phyloP scores from a whole-genome alignment of 2,797 vertebrate species.

The Hydrolagus colliei region DNA sequence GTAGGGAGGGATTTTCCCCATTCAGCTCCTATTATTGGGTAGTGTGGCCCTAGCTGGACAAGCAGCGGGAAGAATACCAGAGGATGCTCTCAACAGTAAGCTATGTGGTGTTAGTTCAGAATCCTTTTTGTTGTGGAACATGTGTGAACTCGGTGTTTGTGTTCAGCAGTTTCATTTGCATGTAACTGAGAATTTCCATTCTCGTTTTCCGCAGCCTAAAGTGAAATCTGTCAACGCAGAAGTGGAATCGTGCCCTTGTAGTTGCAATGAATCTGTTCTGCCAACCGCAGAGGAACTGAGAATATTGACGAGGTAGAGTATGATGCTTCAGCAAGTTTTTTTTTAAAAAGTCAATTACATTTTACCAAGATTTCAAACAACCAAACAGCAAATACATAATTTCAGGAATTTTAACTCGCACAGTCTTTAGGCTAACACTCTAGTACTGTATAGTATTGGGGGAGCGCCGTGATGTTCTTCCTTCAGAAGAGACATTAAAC shows the following conservation, averaged over 20 bases:
- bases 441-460: too few relatives aligned
- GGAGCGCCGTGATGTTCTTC: too few relatives aligned
- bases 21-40: too few relatives aligned
- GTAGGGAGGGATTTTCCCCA: too few relatives aligned
- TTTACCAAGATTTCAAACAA: background rate
- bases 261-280: background rate
- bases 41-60: too few relatives aligned
- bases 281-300: slow-evolving; percentile 10
- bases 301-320: slow-evolving; percentile 21
- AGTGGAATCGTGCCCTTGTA: background rate
- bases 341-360: background rate
- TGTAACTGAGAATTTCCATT: background rate
- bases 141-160: background rate
- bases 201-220: slow-evolving; percentile 16
- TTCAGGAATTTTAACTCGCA: too few relatives aligned
- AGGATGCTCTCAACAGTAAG: too few relatives aligned
- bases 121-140: background rate
- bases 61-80: too few relatives aligned
- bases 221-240: background rate
- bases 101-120: too few relatives aligned
- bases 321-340: background rate
- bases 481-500: too few relatives aligned
- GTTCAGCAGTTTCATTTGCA: background rate
- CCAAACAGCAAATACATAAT: too few relatives aligned
- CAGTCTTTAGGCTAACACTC: too few relatives aligned